Evolutionary conservation across 2,888 invertebrate genomes (phyloP).

Genomic region (Tribolium freemani): DNA sequence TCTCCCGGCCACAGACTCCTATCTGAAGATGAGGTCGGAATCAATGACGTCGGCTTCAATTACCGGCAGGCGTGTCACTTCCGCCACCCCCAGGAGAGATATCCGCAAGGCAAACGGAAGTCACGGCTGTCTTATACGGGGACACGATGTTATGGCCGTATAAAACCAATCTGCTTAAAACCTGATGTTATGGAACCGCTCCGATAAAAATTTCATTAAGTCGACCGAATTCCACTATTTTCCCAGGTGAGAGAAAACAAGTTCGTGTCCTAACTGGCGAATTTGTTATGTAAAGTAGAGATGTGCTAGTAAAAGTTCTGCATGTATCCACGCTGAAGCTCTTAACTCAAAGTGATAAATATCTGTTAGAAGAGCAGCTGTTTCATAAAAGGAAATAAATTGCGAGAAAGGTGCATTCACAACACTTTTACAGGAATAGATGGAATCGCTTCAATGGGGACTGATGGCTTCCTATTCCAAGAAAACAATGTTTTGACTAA

Average conservation of each 20-base stretch:
- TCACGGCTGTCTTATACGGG: slow-evolving; percentile 45
- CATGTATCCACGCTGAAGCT: slow-evolving; percentile 27
- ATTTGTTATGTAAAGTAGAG: slow-evolving; percentile 18
- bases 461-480: slow-evolving; percentile 30
- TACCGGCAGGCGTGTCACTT: slow-evolving; percentile 54
- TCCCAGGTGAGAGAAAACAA: slow-evolving; percentile 14
- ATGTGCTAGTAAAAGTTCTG: slow-evolving; percentile 20
- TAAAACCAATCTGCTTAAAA: slow-evolving; percentile 28
- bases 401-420: slow-evolving; percentile 39
- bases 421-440: slow-evolving; percentile 35
- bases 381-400: slow-evolving; percentile 43
- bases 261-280: slow-evolving; percentile 9
- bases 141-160: slow-evolving; percentile 37
- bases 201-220: slow-evolving; percentile 46
- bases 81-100: slow-evolving; percentile 43
- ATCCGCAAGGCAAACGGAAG: slow-evolving; percentile 44
- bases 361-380: slow-evolving; percentile 42
- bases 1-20: slow-evolving; percentile 41
- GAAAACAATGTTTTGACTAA: slow-evolving; percentile 38
- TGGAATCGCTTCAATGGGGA: slow-evolving; percentile 33
- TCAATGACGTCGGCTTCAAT: slow-evolving; percentile 56
- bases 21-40: slow-evolving; percentile 51
- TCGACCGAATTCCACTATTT: slow-evolving; percentile 21
- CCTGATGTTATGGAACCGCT: slow-evolving; percentile 42
- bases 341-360: slow-evolving; percentile 41